Evolutionary conservation across 2,888 invertebrate species (phyloP).

Genomic region (Dendrolimus houi): DNA sequence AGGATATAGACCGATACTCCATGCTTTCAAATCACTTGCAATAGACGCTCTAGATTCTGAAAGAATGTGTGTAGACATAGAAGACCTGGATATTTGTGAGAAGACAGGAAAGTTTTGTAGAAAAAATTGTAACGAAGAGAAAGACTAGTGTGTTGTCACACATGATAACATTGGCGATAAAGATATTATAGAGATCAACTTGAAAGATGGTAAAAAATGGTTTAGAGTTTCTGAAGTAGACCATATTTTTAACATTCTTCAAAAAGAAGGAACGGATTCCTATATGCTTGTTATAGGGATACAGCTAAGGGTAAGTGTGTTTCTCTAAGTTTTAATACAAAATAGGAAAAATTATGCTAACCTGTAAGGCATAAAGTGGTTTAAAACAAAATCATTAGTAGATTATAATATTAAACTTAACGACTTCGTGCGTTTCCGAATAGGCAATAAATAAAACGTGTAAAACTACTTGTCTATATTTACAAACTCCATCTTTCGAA

Average conservation of each 20-base stretch:
- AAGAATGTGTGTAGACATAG: conserved; percentile 28
- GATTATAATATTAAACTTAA: too few relatives aligned
- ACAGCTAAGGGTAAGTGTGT: conserved; percentile 79
- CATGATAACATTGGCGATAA: conserved; percentile 17
- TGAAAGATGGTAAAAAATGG: conserved; percentile 61
- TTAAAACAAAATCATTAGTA: too few relatives aligned
- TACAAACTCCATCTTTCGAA: too few relatives aligned
- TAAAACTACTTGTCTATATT: too few relatives aligned
- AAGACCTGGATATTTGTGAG: conserved; percentile 29
- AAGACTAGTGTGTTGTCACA: conserved; percentile 40
- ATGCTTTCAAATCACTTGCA: conserved; percentile 79
- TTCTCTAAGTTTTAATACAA: background rate
- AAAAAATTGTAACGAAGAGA: conserved; percentile 15
- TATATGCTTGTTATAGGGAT: conserved; percentile 82
- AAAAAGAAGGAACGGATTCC: conserved; percentile 41
- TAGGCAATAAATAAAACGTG: too few relatives aligned
- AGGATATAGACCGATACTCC: conserved; percentile 78
- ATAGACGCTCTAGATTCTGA: conserved; percentile 43
- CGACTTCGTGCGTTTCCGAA: too few relatives aligned
- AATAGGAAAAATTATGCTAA: too few relatives aligned
- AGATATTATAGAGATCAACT: conserved; percentile 39
- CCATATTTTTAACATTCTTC: conserved; percentile 71
- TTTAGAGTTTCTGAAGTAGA: conserved; percentile 63
- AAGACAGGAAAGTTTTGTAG: conserved; percentile 19
- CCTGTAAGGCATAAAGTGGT: too few relatives aligned